A percentile compares a stretch with the other conserved stretches of the same genome.
Evolutionary conservation across 2,888 invertebrate species (phyloP).

Genomic region (Drosophila bunnanda): DNA sequence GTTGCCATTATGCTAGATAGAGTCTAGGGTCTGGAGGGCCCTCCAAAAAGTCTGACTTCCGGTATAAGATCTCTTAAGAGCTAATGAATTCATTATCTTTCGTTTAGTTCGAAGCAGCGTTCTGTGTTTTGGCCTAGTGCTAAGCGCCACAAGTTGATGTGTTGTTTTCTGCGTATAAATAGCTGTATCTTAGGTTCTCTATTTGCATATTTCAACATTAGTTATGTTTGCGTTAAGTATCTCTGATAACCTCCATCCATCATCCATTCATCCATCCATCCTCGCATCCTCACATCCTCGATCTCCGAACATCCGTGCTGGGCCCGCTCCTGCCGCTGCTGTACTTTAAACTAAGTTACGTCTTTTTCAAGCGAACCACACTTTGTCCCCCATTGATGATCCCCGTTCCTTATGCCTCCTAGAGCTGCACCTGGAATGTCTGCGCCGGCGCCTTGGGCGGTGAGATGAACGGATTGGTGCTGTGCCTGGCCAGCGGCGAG

Average conservation of each 20-base stretch:
- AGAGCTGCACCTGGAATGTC: constrained; percentile 85
- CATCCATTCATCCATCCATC: constrained; percentile 24
- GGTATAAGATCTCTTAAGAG: constrained; percentile 25
- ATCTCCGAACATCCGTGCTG: constrained; percentile 34
- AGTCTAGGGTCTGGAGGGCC: constrained; percentile 16
- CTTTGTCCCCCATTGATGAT: constrained; percentile 61
- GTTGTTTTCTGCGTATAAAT: constrained; percentile 39
- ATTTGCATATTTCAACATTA: constrained; percentile 63
- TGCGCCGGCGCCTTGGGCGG: constrained; percentile 85
- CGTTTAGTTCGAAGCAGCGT: constrained; percentile 38
- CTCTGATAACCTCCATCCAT: constrained; percentile 43
- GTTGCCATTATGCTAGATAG: constrained; percentile 1
- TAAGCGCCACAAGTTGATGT: constrained; percentile 46
- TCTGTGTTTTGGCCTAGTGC: constrained; percentile 46
- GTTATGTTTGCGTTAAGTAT: constrained; percentile 73
- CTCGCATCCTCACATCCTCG: constrained; percentile 6
- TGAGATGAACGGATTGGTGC: constrained; percentile 85
- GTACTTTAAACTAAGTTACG: constrained; percentile 66
- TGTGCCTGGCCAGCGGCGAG: constrained; percentile 81
- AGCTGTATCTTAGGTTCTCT: constrained; percentile 34
- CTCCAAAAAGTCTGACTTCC: constrained; percentile 21
- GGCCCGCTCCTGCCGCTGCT: constrained; percentile 40
- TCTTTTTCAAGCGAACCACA: constrained; percentile 81
- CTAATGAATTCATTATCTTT: constrained; percentile 9
- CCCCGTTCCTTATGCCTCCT: constrained; percentile 42